These are phyloP conservation scores for Marasmarcha lunaedactyla DNA, from an alignment of 2,888 invertebrate genomes.

Conservation along the genomic window DNA sequence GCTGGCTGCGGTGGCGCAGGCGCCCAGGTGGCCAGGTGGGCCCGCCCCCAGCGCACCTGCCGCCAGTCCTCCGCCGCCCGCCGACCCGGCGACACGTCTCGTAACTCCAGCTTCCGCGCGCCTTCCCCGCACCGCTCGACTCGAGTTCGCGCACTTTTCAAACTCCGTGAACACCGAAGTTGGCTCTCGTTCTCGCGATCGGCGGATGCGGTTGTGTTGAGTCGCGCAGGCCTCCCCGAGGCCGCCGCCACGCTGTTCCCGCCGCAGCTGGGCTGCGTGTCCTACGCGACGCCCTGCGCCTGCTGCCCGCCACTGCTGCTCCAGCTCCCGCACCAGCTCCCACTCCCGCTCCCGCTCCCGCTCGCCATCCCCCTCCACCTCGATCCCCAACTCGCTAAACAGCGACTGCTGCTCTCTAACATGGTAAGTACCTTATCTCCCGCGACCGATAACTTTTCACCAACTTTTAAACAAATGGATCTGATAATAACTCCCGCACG, in stretches of 20 bases:
- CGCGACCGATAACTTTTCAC: conserved; percentile 28
- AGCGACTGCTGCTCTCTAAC: conserved; percentile 66
- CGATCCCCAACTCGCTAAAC: conserved; percentile 63
- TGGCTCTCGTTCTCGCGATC: conserved; percentile 52
- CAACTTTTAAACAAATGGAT: conserved; percentile 41
- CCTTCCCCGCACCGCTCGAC: conserved; percentile 31
- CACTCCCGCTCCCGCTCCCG: conserved; percentile 57
- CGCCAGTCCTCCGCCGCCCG: conserved; percentile 43
- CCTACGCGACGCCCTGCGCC: conserved; percentile 66
- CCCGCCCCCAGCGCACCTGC: conserved; percentile 60
- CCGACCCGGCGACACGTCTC: conserved; percentile 60
- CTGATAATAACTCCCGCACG: conserved; percentile 43
- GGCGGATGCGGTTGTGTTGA: conserved; percentile 65
- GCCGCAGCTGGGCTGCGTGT: conserved; percentile 69
- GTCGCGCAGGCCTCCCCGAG: conserved; percentile 64
- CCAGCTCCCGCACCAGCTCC: conserved; percentile 56
- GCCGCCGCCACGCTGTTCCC: conserved; percentile 71
- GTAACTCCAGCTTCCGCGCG: conserved; percentile 39
- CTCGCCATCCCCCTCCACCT: conserved; percentile 61
- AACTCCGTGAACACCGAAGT: conserved; percentile 44
- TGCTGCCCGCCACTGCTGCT: conserved; percentile 62
- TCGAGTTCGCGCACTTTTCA: conserved; percentile 35
- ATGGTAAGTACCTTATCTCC: conserved; percentile 44
- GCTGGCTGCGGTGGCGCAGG: conserved; percentile 47
- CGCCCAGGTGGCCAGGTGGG: conserved; percentile 69